phyloP scores from a whole-genome alignment of 1,140 invertebrate species.

The Trypoxylus dichotomus region DNA sequence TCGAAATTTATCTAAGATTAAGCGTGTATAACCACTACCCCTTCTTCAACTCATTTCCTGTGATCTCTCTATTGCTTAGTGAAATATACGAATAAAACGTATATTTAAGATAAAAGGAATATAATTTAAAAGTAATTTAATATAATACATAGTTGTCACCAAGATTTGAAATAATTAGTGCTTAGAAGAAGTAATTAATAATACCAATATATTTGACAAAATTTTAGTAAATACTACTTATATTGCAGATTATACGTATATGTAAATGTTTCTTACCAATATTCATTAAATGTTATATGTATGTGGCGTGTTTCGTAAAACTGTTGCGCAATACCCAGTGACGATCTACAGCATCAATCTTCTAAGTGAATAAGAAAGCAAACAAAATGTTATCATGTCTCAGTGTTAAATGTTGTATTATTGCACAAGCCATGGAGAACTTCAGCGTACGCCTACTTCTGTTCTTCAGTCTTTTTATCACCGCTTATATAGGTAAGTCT shows the following conservation, averaged over 20 bases:
- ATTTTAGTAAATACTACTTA: neutral
- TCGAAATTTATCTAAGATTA: neutral
- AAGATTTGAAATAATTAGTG: neutral
- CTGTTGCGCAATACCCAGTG: neutral
- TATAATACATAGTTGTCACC: neutral
- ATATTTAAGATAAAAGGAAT: neutral
- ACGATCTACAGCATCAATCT: neutral
- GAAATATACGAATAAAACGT: neutral
- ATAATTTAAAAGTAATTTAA: neutral
- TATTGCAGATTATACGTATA: neutral
- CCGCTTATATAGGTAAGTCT: slow-evolving; percentile 23
- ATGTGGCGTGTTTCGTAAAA: neutral
- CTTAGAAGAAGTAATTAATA: neutral
- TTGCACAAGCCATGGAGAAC: slow-evolving; percentile 26
- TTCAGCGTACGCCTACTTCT: slow-evolving; percentile 24
- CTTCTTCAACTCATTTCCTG: slow-evolving; percentile 19
- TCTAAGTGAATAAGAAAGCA: neutral
- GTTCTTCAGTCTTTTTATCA: slow-evolving; percentile 18
- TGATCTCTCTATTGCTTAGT: slow-evolving; percentile 1
- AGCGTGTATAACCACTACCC: neutral
- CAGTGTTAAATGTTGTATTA: slow-evolving; percentile 24
- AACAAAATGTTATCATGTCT: neutral
- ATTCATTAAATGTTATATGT: neutral
- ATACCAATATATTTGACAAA: neutral
- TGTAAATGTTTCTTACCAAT: neutral